These are phyloP conservation scores for Scaptomyza flava DNA, from an alignment of 2,888 invertebrate species.

Conservation along the genomic window DNA sequence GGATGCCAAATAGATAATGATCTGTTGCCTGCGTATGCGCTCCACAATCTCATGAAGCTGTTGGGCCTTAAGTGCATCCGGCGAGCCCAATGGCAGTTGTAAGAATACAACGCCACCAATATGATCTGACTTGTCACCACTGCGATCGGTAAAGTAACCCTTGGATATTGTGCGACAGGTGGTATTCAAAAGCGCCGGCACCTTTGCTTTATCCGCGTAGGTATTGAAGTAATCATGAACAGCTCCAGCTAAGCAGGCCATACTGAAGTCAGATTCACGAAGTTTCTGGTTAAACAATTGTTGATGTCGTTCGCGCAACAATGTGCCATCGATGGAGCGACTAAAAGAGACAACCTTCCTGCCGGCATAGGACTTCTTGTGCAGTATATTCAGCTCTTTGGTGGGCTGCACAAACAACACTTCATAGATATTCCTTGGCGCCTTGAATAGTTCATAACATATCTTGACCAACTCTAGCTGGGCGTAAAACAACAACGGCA, in stretches of 20 bases:
- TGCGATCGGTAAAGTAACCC: constrained; percentile 82
- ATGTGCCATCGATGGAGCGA: constrained; percentile 82
- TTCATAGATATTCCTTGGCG: constrained; percentile 82
- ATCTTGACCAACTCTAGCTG: constrained; percentile 81
- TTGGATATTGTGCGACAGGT: constrained; percentile 82
- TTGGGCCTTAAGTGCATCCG: constrained; percentile 69
- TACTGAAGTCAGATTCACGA: constrained; percentile 80
- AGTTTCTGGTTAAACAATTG: constrained; percentile 68
- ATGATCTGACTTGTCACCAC: constrained; percentile 75
- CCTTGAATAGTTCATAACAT: constrained; percentile 80
- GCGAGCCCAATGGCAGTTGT: constrained; percentile 79
- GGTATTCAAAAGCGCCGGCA: constrained; percentile 80
- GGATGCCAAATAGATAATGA: constrained; percentile 82
- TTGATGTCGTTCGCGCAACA: constrained; percentile 72
- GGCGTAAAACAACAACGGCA: constrained; percentile 81
- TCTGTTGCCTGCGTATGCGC: constrained; percentile 79
- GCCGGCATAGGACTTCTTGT: constrained; percentile 83
- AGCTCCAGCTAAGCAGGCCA: constrained; percentile 82
- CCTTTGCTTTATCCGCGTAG: constrained; percentile 56
- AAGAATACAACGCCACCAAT: constrained; percentile 83
- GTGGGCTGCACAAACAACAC: constrained; percentile 80
- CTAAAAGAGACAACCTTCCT: constrained; percentile 83
- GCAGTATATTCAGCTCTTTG: constrained; percentile 81
- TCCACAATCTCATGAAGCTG: constrained; percentile 81
- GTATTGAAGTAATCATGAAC: constrained; percentile 80